Conservation (phyloP, 64 coral and sea anemone species). For the Pocillopora verrucosa region DNA sequence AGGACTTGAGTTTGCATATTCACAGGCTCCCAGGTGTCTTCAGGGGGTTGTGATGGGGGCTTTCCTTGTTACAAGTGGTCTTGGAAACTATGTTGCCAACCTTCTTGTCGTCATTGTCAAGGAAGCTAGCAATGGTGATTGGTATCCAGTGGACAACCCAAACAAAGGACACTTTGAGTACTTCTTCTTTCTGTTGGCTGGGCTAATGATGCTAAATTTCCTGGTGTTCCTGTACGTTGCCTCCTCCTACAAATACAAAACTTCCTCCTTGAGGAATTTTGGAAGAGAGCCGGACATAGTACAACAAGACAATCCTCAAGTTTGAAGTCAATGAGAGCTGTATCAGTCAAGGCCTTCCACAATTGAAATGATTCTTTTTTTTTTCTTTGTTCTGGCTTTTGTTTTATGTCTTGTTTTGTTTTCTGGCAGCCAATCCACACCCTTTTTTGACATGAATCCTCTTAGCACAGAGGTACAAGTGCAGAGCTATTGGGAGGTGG, state of each 20-base stretch:
- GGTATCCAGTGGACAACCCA: conserved; percentile 39
- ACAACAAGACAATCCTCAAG: neutral
- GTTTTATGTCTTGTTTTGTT: too few species aligned
- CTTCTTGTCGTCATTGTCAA: conserved; percentile 65
- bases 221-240: conserved; percentile 54
- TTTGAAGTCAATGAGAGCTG: neutral
- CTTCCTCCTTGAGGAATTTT: neutral
- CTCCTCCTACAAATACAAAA: conserved; percentile 43
- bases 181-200: conserved; percentile 77
- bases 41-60: conserved; percentile 83
- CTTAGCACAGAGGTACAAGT: too few species aligned
- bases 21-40: conserved; percentile 63
- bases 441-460: too few species aligned
- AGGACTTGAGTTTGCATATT: conserved; percentile 87
- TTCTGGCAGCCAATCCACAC: too few species aligned
- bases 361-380: neutral
- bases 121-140: neutral
- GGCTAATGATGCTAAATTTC: conserved; percentile 77
- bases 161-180: conserved; percentile 53
- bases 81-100: conserved; percentile 59
- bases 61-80: conserved; percentile 62
- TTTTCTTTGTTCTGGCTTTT: too few species aligned
- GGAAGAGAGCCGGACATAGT: neutral
- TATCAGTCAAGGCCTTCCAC: neutral
- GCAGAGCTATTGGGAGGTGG: too few species aligned